Evolutionary conservation across 92 coral and sea anemone genomes (phyloP).

Genomic region (Epizoanthus rinbou): DNA sequence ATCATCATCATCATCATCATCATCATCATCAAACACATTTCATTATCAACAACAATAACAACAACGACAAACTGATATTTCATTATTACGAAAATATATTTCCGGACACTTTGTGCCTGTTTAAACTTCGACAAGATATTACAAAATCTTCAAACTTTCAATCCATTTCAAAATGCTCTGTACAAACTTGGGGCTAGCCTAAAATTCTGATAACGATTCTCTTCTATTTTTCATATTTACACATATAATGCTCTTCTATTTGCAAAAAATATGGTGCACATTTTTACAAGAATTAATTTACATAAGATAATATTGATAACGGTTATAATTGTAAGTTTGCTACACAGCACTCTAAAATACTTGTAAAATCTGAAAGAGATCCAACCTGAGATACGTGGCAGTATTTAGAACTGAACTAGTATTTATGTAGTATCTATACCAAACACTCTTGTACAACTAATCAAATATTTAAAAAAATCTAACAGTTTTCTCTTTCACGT

Average conservation of each 20-base stretch:
- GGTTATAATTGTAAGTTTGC: not conserved
- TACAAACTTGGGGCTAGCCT: constrained; percentile 26
- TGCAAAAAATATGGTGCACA: constrained; percentile 22
- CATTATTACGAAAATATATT: constrained; percentile 23
- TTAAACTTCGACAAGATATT: constrained; percentile 1
- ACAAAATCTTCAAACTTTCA: not conserved
- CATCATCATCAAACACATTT: not conserved
- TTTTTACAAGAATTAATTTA: constrained; percentile 39
- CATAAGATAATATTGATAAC: not conserved
- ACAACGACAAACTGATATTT: not conserved
- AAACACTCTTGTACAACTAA: no score
- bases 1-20: not conserved
- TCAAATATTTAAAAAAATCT: no score
- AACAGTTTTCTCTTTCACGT: no score
- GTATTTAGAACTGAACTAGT: no score
- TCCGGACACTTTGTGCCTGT: constrained; percentile 38
- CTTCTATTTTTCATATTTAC: constrained; percentile 32
- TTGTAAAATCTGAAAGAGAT: not conserved
- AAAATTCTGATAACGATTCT: constrained; percentile 14
- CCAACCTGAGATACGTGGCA: no score
- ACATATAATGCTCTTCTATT: constrained; percentile 16
- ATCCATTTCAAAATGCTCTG: constrained; percentile 35
- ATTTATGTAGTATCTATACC: no score
- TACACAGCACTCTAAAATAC: constrained; percentile 28
- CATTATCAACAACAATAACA: not conserved